Percentiles rank a stretch among this genome's conserved stretches.
phyloP scores from a whole-genome alignment of 2,888 invertebrate genomes.

The Volucella inflata region DNA sequence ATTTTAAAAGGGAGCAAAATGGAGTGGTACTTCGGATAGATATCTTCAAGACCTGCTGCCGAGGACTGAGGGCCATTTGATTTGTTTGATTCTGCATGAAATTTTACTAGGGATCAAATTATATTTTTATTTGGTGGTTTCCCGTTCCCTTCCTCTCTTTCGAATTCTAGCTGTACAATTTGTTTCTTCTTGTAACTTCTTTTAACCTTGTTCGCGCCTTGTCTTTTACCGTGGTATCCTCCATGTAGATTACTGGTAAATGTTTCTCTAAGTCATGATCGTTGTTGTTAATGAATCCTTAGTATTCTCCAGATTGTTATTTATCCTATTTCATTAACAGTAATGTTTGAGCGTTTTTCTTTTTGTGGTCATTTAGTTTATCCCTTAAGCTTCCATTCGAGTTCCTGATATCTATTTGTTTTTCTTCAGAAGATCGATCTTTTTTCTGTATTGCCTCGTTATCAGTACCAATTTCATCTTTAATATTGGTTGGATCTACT shows the following conservation, averaged over 20 bases:
- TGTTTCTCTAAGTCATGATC: background rate
- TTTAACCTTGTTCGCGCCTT: too few species aligned
- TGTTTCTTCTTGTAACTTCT: background rate
- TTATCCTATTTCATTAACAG: background rate
- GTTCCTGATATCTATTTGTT: conserved; percentile 15
- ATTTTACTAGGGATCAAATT: conserved; percentile 13
- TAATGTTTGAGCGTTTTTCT: background rate
- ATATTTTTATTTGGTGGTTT: background rate
- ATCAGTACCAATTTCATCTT: background rate
- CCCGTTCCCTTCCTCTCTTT: background rate
- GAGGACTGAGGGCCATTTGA: conserved; percentile 29
- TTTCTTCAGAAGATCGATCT: conserved; percentile 16
- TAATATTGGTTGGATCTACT: background rate
- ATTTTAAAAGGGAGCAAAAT: too few species aligned
- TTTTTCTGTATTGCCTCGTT: background rate
- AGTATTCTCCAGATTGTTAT: too few species aligned
- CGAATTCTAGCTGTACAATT: conserved; percentile 8
- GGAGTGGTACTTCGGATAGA: too few species aligned
- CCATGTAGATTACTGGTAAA: background rate
- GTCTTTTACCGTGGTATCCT: too few species aligned
- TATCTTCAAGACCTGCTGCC: too few species aligned
- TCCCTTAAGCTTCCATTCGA: background rate
- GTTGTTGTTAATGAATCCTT: too few species aligned
- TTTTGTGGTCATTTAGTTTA: background rate
- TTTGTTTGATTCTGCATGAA: conserved; percentile 23